Base-by-base conservation (phyloP, 1,140 invertebrate species). In the Dinoponera quadriceps region DNA sequence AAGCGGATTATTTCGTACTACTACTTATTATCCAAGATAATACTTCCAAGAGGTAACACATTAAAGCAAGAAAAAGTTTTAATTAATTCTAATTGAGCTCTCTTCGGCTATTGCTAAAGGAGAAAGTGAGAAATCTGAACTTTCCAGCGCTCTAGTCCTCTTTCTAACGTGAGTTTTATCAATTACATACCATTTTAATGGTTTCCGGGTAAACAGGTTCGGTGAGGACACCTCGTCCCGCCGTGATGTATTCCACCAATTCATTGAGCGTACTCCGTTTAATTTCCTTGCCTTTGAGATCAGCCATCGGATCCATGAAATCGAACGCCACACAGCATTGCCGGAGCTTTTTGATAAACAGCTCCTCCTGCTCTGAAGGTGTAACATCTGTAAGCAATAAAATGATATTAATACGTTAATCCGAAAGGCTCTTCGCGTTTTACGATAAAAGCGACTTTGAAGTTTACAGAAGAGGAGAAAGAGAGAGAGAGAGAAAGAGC, bases 311-410 rank as follows among this genome's bases (percentile, higher is more conserved):
- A 95, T 99, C 99, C 96, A 99, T 98, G 95, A 99, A 99, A 95
- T 99, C 99, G 95, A 99, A 99, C 89, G 99, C 97, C 91, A 99
- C 98, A 95, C 98, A 99, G 94, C 99, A 99, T 96, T 99, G 99
- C 89, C 98, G 97, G 85, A 99, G 95, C 94, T 99, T 99, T 90
- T 98, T 97, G 90, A 99, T 99, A 94, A 99, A 99, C 85, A 99
- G 95, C 85, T 99, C 98, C 94, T 99, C 98, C 94, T 99, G 98
- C 93, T 99, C 99, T 91, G 96, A 96, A 83, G 97, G 96, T 85
- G 98, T 96, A 57, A 98, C 98, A 97, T 99, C 99, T 99, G 95
- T 68, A 96, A 96, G 51, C 82, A 69, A 74, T 55, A 13, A 71
- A 54, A 59, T 44, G 44, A 18, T 13, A 16, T 78, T 54, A 69